Evolutionary conservation across 1,140 invertebrate species (phyloP).

Genomic region (Acyrthosiphon pisum): DNA sequence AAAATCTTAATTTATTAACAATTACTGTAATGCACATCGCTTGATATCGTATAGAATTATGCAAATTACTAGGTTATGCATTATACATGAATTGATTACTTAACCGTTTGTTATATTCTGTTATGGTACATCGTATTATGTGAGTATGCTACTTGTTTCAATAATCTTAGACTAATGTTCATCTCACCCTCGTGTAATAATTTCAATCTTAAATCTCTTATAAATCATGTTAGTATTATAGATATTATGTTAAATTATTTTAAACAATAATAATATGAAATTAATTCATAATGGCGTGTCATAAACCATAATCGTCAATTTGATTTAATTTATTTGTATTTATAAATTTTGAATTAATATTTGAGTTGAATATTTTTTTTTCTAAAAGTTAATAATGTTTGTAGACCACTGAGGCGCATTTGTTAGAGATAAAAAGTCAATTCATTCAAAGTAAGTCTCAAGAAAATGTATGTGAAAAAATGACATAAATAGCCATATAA

Average conservation of each 20-base stretch:
- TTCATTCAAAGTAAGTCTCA: too few species aligned
- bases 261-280: background rate
- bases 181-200: background rate
- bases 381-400: background rate
- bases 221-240: background rate
- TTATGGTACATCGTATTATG: background rate
- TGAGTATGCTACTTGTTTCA: background rate
- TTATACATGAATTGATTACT: constrained; percentile 18
- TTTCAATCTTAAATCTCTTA: background rate
- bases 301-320: background rate
- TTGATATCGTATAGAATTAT: background rate
- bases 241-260: background rate
- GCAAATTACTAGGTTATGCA: background rate
- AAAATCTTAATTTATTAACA: constrained; percentile 20
- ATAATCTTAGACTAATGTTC: background rate
- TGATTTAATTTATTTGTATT: background rate
- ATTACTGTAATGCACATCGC: background rate
- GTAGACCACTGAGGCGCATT: background rate
- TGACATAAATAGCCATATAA: too few species aligned
- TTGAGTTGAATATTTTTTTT: background rate
- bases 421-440: too few species aligned
- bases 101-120: background rate
- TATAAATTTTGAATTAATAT: background rate
- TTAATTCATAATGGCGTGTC: background rate
- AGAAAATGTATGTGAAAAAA: too few species aligned